Conservation (phyloP, 2,797 vertebrate genomes). For the Sylvilagus floridanus region DNA sequence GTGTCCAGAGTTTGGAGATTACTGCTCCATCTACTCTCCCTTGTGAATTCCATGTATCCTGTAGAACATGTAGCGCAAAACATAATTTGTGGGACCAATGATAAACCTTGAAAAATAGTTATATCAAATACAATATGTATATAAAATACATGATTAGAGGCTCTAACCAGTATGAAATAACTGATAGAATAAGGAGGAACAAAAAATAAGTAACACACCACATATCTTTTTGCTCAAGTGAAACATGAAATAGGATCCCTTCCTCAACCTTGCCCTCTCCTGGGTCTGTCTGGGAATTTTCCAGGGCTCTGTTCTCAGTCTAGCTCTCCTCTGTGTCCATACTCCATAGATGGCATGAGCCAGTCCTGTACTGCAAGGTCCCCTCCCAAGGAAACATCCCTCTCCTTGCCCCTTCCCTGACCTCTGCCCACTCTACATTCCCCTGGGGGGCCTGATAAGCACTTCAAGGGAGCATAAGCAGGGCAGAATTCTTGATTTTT, state of each 20-base stretch:
- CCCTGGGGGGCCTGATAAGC: neutral
- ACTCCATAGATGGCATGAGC: neutral
- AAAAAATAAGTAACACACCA: neutral
- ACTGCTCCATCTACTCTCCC: neutral
- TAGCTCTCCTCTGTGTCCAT: neutral
- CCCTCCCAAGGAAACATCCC: neutral
- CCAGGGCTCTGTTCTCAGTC: neutral
- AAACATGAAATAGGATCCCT: neutral
- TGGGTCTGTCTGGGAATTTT: neutral
- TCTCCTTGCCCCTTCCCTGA: neutral
- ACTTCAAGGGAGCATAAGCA: neutral
- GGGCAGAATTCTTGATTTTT: neutral
- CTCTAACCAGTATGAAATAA: slow-evolving; percentile 39
- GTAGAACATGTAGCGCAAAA: neutral
- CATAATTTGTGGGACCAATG: neutral
- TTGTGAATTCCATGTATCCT: neutral
- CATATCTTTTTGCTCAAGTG: neutral
- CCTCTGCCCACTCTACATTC: neutral
- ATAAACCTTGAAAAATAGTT: slow-evolving; percentile 3
- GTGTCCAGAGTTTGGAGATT: neutral
- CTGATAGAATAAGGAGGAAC: neutral
- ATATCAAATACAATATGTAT: neutral
- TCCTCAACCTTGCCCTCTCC: neutral
- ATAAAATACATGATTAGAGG: neutral
- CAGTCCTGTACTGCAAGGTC: neutral